Base-by-base conservation (phyloP, 2,113 vertebrate species). In the Emydura subglobosa region DNA sequence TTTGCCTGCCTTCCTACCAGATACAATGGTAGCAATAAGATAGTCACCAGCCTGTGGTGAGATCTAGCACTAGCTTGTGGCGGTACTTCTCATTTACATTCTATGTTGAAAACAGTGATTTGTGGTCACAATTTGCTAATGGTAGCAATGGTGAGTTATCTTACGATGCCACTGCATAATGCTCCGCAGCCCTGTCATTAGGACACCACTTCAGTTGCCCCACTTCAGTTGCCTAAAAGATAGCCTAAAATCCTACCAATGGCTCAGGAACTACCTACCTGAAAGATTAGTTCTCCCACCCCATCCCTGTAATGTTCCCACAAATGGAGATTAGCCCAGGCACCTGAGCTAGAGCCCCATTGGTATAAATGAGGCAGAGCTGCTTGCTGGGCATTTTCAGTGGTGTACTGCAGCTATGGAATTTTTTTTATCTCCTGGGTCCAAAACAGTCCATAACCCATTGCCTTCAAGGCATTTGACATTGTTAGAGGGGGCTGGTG, bases 121-220 rank as follows among this genome's bases (percentile, higher is more conserved):
- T 76, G 72, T 25, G 22, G 21, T 76, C 39, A 44, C 10, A 76
- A 76, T 39, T 27, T 22, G 39, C 22, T 29, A 2, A 9, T 68
- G 17, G 34, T n/a, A 68, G n/a, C 88, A 2, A 17, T 0, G 0
- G 1, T 2, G 44, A 8, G 50, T 49, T 9, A 44, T 27, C 57
- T 65, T 53, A 0, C 34, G 16, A 27, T 0, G 1, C 21, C 19
- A 72, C n/a, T 72, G 68, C 8, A 7, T 39, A 72, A 39, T 19
- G n/a, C 34, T 39, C 68, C 1, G 1, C 47, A 83, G 72, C 25
- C 5, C n/a, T 61, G 65, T 25, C 2, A 1, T 22, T 53, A 31
- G 47, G 10, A 44, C 22, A 34, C 12, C 22, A 24, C n/a, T 7
- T 12, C 11, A 11, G 21, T 7, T 39, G 39, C 47, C 47, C 13